phyloP scores from a whole-genome alignment of 1,140 invertebrate genomes.

The Triops cancriformis region DNA sequence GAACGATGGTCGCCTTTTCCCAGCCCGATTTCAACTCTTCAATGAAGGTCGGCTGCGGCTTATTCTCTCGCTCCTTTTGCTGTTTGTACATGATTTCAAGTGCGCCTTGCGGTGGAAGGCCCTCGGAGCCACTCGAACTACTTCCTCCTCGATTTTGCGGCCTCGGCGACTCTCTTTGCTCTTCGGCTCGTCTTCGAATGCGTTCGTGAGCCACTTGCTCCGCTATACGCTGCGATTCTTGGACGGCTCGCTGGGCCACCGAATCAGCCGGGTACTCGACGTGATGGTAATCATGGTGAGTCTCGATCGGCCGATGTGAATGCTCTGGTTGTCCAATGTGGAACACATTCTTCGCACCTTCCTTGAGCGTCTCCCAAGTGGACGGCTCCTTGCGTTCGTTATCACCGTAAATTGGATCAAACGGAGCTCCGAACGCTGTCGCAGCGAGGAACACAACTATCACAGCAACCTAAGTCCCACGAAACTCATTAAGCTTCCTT shows the following conservation, averaged over 20 bases:
- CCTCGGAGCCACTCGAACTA: neutral
- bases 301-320: neutral
- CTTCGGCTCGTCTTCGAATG: neutral
- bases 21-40: slow-evolving; percentile 25
- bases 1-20: neutral
- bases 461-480: neutral
- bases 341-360: neutral
- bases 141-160: neutral
- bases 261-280: neutral
- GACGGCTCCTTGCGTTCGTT: neutral
- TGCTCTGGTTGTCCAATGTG: neutral
- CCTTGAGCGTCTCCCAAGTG: neutral
- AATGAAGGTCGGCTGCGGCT: slow-evolving; percentile 22
- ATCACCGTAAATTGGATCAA: neutral
- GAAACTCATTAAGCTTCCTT: neutral
- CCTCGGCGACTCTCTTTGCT: neutral
- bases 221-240: neutral
- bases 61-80: slow-evolving; percentile 23
- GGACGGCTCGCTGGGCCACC: neutral
- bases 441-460: neutral
- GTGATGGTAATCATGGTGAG: neutral
- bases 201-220: neutral
- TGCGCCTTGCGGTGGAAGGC: slow-evolving; percentile 25
- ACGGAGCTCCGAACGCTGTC: neutral
- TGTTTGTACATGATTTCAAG: slow-evolving; percentile 23